Conservation (phyloP, 2,888 invertebrate genomes). For the Alsophila aescularia region DNA sequence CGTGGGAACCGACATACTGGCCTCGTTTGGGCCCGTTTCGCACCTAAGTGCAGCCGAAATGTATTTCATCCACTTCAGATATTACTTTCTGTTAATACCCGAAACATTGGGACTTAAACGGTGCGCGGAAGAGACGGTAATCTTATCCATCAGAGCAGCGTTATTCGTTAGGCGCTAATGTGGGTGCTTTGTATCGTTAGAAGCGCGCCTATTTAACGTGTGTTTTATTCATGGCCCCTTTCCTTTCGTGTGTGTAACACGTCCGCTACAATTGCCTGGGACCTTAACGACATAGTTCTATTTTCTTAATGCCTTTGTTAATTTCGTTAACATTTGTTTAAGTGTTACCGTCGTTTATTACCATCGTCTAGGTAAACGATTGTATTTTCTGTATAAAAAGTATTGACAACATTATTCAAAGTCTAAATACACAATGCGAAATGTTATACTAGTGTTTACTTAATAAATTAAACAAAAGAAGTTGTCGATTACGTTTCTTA, state of each 20-base stretch:
- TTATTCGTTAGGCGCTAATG: conserved; percentile 75
- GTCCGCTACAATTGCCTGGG: conserved; percentile 61
- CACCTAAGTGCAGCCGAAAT: conserved; percentile 79
- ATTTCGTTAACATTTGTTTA: conserved; percentile 65
- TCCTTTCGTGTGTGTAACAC: conserved; percentile 62
- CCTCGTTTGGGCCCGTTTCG: conserved; percentile 55
- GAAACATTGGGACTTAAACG: conserved; percentile 61
- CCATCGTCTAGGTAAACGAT: conserved; percentile 41
- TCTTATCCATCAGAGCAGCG: conserved; percentile 74
- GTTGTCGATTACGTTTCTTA: not conserved
- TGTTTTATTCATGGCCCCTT: conserved; percentile 75
- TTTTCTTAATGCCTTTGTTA: conserved; percentile 68
- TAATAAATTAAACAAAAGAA: not conserved
- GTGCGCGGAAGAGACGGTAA: conserved; percentile 62
- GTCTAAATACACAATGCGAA: no score
- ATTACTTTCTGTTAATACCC: conserved; percentile 76
- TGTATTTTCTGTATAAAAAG: not conserved
- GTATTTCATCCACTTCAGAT: conserved; percentile 76
- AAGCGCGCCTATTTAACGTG: conserved; percentile 68
- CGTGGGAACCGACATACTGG: conserved; percentile 77
- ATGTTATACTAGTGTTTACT: no score
- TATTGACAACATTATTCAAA: not conserved
- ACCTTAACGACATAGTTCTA: conserved; percentile 67
- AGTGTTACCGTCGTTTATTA: conserved; percentile 54
- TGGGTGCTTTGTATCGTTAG: conserved; percentile 64